A percentile compares a stretch with the other conserved stretches of the same genome.
Conservation (phyloP, 2,888 invertebrate species). For the Halocaridina rubra region DNA sequence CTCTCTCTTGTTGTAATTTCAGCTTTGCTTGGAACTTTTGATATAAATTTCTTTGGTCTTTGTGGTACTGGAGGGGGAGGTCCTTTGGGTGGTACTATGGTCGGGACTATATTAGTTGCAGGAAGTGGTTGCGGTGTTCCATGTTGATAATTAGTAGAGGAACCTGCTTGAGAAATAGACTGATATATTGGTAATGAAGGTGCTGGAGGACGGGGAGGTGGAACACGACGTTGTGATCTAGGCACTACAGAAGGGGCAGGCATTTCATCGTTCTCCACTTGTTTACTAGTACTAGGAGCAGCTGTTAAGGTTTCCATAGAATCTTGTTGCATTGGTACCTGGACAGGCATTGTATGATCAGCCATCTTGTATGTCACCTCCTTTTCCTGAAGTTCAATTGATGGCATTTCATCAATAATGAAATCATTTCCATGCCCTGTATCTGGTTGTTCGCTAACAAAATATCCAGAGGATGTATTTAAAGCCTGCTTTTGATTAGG, state of each 20-base stretch:
- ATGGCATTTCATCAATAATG: neutral
- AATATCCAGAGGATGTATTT: neutral
- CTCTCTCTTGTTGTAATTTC: neutral
- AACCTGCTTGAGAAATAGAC: neutral
- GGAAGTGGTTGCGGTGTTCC: neutral
- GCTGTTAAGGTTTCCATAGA: neutral
- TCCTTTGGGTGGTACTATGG: neutral
- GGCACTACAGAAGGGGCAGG: neutral
- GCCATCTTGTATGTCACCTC: too few relatives aligned
- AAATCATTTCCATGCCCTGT: neutral
- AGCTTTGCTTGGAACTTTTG: neutral
- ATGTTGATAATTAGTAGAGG: neutral
- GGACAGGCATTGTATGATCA: too few relatives aligned
- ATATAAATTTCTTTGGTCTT: neutral
- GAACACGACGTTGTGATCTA: neutral
- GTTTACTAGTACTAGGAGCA: neutral
- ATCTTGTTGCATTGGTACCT: neutral
- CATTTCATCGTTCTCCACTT: neutral
- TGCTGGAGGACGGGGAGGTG: slow-evolving; percentile 28
- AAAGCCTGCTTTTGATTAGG: neutral
- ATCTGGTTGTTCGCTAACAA: neutral
- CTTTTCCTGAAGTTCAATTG: neutral
- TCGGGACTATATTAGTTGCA: neutral
- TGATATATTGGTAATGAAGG: neutral
- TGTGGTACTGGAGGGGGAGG: slow-evolving; percentile 24